These are phyloP conservation scores for Xestia c-nigrum DNA, from an alignment of 2,888 invertebrate species.

Conservation along the genomic window DNA sequence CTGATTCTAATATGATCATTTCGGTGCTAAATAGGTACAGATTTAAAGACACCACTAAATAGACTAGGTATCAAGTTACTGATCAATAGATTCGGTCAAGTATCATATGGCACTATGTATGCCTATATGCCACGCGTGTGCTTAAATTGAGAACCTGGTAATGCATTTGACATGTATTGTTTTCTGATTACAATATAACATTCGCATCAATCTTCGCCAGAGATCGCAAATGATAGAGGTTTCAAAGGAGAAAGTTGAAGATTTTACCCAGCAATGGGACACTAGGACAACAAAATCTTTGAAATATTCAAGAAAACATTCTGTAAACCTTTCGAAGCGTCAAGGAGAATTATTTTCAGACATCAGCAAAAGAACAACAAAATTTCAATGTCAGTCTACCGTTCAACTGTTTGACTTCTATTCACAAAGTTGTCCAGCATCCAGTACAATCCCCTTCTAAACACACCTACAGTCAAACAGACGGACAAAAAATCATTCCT, in stretches of 20 bases:
- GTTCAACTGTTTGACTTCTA: no score
- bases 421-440: not conserved
- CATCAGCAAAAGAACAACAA: not conserved
- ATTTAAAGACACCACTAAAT: not conserved
- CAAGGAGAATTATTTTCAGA: not conserved
- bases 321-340: not conserved
- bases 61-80: not conserved
- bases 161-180: not conserved
- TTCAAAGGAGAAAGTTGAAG: not conserved
- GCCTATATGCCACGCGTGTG: not conserved
- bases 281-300: no score
- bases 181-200: not conserved
- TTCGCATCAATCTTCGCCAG: not conserved
- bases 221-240: not conserved
- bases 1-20: not conserved
- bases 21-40: not conserved
- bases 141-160: not conserved
- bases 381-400: not conserved
- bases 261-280: not conserved
- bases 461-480: not conserved
- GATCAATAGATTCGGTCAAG: not conserved
- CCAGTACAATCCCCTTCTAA: not conserved
- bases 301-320: not conserved
- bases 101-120: not conserved
- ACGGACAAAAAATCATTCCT: slow-evolving; percentile 6